A percentile compares a stretch with the other conserved stretches of the same genome.
phyloP scores from a whole-genome alignment of 2,113 vertebrate genomes.

The Gnathonemus echidnorhynchus region DNA sequence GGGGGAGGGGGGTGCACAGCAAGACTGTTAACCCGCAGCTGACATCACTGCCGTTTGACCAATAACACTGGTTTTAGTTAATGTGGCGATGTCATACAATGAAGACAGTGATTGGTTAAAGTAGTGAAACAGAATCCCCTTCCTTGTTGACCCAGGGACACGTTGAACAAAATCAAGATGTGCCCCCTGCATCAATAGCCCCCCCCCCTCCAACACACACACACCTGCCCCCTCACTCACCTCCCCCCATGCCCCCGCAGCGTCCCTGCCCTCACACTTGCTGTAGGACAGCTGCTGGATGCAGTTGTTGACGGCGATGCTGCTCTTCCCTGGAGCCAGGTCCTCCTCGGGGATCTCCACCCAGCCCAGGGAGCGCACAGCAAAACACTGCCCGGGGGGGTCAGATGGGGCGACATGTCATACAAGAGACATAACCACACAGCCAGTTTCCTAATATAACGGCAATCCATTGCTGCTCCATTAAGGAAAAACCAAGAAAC shows the following conservation, averaged over 20 bases:
- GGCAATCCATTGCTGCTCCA: neutral
- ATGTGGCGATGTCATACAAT: neutral
- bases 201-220: neutral
- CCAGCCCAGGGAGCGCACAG: slow-evolving; percentile 90
- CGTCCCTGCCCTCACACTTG: slow-evolving; percentile 59
- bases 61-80: neutral
- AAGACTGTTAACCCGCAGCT: neutral
- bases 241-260: slow-evolving; percentile 67
- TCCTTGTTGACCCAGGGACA: neutral
- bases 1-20: neutral
- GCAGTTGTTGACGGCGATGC: slow-evolving; percentile 87
- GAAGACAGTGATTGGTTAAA: neutral
- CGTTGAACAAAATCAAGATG: neutral
- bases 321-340: slow-evolving; percentile 87
- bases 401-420: neutral
- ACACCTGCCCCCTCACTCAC: slow-evolving; percentile 53
- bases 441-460: neutral
- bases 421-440: neutral
- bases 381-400: slow-evolving; percentile 68
- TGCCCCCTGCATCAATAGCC: neutral
- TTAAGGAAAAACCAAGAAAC: neutral
- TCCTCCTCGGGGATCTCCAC: slow-evolving; percentile 94
- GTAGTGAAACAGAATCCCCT: neutral
- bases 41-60: neutral
- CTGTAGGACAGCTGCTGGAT: slow-evolving; percentile 92